phyloP scores from a whole-genome alignment of 2,888 invertebrate genomes.

The Cactoblastis cactorum region DNA sequence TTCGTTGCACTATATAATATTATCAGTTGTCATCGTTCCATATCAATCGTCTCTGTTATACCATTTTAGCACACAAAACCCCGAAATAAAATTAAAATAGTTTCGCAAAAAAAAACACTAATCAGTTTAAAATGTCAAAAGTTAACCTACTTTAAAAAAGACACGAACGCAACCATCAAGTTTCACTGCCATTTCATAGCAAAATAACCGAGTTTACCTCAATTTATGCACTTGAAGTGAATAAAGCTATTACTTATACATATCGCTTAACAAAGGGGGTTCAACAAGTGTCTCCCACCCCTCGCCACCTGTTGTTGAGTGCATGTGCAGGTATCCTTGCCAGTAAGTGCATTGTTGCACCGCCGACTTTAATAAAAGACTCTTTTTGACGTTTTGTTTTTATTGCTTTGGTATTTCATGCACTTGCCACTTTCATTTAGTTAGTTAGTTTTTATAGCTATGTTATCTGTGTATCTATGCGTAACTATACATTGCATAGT shows the following conservation, averaged over 20 bases:
- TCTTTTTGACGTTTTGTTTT: not conserved
- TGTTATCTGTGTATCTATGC: too few species aligned
- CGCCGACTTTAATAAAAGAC: slow-evolving; percentile 1
- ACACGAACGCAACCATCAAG: not conserved
- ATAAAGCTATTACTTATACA: slow-evolving; percentile 21
- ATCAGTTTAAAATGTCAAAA: slow-evolving; percentile 15
- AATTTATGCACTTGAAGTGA: slow-evolving; percentile 12
- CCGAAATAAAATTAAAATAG: not conserved
- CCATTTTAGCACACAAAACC: not conserved
- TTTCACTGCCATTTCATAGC: not conserved
- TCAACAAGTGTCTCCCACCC: slow-evolving; percentile 26
- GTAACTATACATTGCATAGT: too few species aligned
- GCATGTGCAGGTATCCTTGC: slow-evolving; percentile 14
- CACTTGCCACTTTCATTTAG: not conserved
- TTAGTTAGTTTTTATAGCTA: not conserved
- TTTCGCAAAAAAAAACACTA: not conserved
- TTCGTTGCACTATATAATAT: not conserved
- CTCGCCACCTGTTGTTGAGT: slow-evolving; percentile 22
- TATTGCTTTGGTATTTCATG: not conserved
- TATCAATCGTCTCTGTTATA: not conserved
- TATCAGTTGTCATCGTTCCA: not conserved
- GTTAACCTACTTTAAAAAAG: not conserved
- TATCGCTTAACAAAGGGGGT: slow-evolving; percentile 19
- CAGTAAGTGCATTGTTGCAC: slow-evolving; percentile 2
- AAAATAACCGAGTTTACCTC: slow-evolving; percentile 8